phyloP scores from a whole-genome alignment of 2,888 invertebrate species.

The Oligia fasciuncula region DNA sequence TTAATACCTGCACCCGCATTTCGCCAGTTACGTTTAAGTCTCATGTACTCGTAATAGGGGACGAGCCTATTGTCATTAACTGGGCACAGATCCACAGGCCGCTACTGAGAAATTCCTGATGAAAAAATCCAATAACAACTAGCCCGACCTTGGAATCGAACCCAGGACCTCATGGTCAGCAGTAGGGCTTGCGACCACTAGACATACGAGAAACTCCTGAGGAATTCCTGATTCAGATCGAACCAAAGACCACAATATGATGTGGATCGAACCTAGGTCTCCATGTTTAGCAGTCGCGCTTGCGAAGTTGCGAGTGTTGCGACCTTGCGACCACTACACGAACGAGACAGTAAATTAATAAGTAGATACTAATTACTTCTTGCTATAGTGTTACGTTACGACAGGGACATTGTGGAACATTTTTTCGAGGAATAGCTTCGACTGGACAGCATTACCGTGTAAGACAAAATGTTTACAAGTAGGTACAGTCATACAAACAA shows the following conservation, averaged over 20 bases:
- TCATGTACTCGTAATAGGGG: too few species aligned
- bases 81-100: too few species aligned
- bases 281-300: not conserved
- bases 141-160: not conserved
- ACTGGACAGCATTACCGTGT: constrained; percentile 33
- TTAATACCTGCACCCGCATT: too few species aligned
- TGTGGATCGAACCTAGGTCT: too few species aligned
- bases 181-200: not conserved
- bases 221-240: not conserved
- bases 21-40: too few species aligned
- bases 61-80: too few species aligned
- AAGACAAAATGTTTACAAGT: constrained; percentile 50
- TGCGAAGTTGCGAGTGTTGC: not conserved
- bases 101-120: too few species aligned
- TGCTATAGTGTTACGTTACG: constrained; percentile 14
- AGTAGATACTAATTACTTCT: not conserved
- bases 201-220: not conserved
- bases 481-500: not conserved
- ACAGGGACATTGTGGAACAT: constrained; percentile 1
- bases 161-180: not conserved
- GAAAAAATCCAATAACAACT: not conserved
- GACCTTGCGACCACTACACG: not conserved
- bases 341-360: too few species aligned
- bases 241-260: too few species aligned
- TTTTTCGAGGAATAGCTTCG: constrained; percentile 42